Conservation (phyloP, 2,113 vertebrate species). For the Rynchops niger region DNA sequence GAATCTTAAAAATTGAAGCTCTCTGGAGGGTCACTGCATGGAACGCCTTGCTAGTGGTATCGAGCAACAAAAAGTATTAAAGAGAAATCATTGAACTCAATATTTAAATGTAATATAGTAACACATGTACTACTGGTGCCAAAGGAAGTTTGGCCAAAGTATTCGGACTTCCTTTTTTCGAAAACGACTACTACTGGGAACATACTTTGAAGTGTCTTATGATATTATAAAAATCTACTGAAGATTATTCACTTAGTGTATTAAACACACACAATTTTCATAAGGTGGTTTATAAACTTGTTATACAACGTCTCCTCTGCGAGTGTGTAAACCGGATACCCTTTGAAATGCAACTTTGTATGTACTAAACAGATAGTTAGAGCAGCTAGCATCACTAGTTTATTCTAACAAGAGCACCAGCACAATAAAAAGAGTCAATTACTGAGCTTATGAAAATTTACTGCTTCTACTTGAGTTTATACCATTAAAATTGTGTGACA, state of each 20-base stretch:
- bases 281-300: slow-evolving; percentile 1
- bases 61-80: background rate
- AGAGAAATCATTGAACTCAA: slow-evolving; percentile 15
- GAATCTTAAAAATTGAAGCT: slow-evolving; percentile 1
- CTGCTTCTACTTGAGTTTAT: background rate
- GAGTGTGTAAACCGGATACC: background rate
- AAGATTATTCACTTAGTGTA: background rate
- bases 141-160: slow-evolving; percentile 33
- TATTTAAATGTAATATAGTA: slow-evolving; percentile 13
- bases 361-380: background rate
- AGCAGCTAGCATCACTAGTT: background rate
- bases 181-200: background rate
- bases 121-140: background rate
- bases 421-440: slow-evolving; percentile 13
- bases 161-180: slow-evolving; percentile 15
- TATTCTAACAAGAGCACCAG: background rate
- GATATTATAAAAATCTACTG: background rate
- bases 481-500: background rate
- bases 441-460: slow-evolving; percentile 13
- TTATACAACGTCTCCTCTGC: background rate
- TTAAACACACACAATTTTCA: slow-evolving; percentile 23
- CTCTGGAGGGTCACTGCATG: background rate
- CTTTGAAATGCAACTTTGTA: background rate
- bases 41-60: background rate
- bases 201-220: background rate